Percentiles rank a stretch among this genome's conserved stretches.
phyloP scores from a whole-genome alignment of 2,113 vertebrate species.

The Pluvialis apricaria region DNA sequence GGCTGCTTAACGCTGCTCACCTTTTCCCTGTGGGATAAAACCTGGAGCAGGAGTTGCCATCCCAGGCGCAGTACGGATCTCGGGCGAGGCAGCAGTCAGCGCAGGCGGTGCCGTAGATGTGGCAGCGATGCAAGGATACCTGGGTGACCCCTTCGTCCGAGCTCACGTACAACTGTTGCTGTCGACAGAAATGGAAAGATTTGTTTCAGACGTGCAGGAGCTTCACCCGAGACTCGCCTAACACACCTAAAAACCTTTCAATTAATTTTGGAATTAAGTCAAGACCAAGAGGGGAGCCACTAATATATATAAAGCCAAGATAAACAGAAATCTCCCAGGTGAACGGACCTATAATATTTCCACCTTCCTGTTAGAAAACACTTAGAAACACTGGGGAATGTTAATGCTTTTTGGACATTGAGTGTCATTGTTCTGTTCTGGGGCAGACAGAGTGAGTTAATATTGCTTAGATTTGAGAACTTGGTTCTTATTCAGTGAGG shows the following conservation, averaged over 20 bases:
- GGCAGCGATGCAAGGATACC: conserved; percentile 93
- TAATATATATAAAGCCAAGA: conserved; percentile 28
- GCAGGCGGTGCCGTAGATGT: conserved; percentile 91
- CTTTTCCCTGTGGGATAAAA: conserved; percentile 96
- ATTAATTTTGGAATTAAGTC: conserved; percentile 22
- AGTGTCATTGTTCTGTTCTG: conserved; percentile 32
- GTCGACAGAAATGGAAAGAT: conserved; percentile 23
- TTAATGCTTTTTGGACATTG: conserved; percentile 32
- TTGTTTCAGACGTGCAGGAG: conserved; percentile 25
- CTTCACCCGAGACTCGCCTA: not conserved
- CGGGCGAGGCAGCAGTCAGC: conserved; percentile 97
- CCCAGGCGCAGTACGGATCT: conserved; percentile 97
- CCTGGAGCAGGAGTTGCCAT: conserved; percentile 92
- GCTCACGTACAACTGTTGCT: conserved; percentile 98
- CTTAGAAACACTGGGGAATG: not conserved
- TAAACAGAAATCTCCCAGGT: conserved; percentile 37
- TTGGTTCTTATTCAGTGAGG: not conserved
- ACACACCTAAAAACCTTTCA: not conserved
- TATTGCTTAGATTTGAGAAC: conserved; percentile 39
- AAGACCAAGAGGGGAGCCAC: not conserved
- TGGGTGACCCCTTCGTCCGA: conserved; percentile 92
- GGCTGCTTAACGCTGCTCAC: conserved; percentile 55
- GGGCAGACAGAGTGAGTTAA: not conserved
- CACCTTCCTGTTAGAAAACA: conserved; percentile 30
- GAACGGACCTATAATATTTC: conserved; percentile 29